Evolutionary conservation across 2,888 invertebrate genomes (phyloP).

Genomic region (Petrophora chlorosata): DNA sequence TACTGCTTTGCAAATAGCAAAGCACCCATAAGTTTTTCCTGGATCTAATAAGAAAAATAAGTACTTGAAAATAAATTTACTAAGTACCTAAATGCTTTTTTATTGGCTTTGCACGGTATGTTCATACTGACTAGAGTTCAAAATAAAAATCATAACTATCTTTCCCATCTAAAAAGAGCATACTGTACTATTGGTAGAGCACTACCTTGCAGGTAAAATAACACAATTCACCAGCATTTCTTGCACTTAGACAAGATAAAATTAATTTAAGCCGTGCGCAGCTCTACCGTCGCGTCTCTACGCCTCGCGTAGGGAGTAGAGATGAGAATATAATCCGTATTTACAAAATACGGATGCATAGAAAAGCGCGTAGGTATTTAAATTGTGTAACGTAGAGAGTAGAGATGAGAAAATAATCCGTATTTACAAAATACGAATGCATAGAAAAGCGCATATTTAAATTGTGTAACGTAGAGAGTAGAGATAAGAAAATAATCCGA

Average conservation of each 20-base stretch:
- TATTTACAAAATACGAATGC: not conserved
- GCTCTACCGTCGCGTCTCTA: conserved; percentile 14
- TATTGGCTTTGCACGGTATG: no score
- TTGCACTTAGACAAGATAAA: conserved; percentile 23
- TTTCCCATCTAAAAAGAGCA: conserved; percentile 1
- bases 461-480: no score
- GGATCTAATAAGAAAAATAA: no score
- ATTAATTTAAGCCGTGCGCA: conserved; percentile 26
- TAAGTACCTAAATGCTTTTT: no score
- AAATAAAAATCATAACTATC: no score
- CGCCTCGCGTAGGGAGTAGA: conserved; percentile 9
- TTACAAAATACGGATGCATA: not conserved
- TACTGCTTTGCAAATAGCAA: no score
- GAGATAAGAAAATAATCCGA: conserved; percentile 3
- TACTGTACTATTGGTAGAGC: conserved; percentile 2
- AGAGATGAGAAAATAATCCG: conserved; percentile 2
- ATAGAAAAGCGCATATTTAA: no score
- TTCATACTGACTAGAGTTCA: no score
- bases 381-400: no score
- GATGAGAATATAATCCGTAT: conserved; percentile 1
- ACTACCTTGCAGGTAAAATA: conserved; percentile 16
- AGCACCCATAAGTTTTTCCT: no score
- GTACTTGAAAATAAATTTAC: no score
- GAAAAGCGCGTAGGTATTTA: no score
- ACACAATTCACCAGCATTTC: conserved; percentile 24